Evolutionary conservation across 2,113 vertebrate genomes (phyloP).

Genomic region (Origma solitaria): DNA sequence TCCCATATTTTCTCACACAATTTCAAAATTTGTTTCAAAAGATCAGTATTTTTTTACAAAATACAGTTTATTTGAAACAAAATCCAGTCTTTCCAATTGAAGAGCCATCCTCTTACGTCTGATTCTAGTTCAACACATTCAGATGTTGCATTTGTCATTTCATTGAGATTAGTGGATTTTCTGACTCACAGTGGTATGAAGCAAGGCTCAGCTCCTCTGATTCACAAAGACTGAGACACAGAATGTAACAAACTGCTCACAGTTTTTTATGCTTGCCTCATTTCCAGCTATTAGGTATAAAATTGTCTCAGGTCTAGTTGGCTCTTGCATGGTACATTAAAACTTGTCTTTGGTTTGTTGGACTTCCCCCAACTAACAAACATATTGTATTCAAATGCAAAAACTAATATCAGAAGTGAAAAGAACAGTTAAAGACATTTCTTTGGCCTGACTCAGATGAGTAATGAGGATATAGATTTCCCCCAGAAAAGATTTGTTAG

Average conservation of each 20-base stretch:
- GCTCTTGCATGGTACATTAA: neutral
- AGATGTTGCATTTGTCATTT: neutral
- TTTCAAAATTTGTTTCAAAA: neutral
- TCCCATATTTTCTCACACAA: neutral
- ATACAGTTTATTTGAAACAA: neutral
- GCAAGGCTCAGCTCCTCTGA: neutral
- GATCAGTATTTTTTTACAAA: neutral
- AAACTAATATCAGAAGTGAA: neutral
- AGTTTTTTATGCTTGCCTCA: neutral
- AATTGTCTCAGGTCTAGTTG: neutral
- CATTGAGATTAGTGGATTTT: neutral
- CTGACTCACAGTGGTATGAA: neutral
- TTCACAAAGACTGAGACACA: neutral
- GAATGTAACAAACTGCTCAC: neutral
- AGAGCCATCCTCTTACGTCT: neutral
- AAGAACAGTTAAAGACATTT: constrained; percentile 4
- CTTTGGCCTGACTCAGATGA: neutral
- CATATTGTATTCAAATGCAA: neutral
- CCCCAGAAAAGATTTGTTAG: neutral
- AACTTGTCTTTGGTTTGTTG: neutral
- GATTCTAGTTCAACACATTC: neutral
- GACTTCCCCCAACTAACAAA: neutral
- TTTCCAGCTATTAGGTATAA: neutral
- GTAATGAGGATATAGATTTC: neutral
- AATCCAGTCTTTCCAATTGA: neutral